Conservation (phyloP, 2,113 vertebrate genomes). For the Protomyctophum bolini region DNA sequence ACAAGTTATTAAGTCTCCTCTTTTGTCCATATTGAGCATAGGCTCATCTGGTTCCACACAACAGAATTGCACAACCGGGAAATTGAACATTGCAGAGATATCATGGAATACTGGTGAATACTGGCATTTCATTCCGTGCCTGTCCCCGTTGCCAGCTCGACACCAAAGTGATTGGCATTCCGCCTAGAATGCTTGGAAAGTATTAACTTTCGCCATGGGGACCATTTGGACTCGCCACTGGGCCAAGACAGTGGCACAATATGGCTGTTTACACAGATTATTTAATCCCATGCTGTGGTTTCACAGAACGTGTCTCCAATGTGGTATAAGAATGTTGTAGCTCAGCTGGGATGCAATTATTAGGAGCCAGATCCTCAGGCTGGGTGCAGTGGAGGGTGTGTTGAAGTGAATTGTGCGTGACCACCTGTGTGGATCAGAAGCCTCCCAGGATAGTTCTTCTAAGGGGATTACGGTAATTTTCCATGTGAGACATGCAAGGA, state of each 20-base stretch:
- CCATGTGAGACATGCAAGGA: conserved; percentile 35
- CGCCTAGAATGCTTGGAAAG: conserved; percentile 42
- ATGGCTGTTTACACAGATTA: conserved; percentile 41
- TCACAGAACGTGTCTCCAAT: conserved; percentile 18
- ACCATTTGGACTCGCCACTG: conserved; percentile 32
- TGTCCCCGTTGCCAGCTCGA: conserved; percentile 49
- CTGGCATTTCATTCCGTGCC: conserved; percentile 43
- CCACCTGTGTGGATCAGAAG: conserved; percentile 21
- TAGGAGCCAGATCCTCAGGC: not conserved
- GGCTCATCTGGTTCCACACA: conserved; percentile 2
- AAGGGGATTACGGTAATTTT: conserved; percentile 68
- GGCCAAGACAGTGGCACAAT: conserved; percentile 36
- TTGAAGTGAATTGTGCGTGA: conserved; percentile 22
- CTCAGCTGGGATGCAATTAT: conserved; percentile 7
- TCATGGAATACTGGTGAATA: conserved; percentile 31
- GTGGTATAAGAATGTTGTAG: conserved; percentile 11
- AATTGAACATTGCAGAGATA: conserved; percentile 50
- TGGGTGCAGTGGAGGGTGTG: conserved; percentile 19
- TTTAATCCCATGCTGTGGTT: conserved; percentile 47
- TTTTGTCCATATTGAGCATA: not conserved
- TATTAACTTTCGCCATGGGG: conserved; percentile 56
- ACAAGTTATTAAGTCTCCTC: conserved; percentile 6
- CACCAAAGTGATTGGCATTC: conserved; percentile 36
- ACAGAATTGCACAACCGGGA: conserved; percentile 29
- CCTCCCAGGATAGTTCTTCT: conserved; percentile 73